Percentiles rank a stretch among this genome's conserved stretches.
Conservation (phyloP, 2,113 vertebrate genomes). For the Ptychochromis oligacanthus region DNA sequence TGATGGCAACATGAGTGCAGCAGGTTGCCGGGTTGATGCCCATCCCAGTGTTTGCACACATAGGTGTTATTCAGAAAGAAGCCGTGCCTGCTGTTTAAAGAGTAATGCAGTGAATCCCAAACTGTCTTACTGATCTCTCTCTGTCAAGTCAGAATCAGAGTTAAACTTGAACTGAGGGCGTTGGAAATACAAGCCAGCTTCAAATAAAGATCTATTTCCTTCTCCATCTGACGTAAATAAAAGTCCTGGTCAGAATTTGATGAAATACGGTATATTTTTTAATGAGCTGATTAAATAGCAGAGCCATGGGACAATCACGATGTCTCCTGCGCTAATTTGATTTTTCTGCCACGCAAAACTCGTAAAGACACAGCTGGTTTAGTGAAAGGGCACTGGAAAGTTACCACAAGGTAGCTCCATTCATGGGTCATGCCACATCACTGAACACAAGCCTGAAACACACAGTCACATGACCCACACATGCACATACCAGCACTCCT, state of each 20-base stretch:
- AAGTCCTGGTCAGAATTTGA: neutral
- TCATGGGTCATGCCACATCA: slow-evolving; percentile 19
- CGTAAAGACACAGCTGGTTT: neutral
- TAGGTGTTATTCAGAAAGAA: too few species aligned
- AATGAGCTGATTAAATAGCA: slow-evolving; percentile 6
- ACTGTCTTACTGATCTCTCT: neutral
- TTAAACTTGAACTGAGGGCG: neutral
- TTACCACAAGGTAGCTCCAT: slow-evolving; percentile 34
- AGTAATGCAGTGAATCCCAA: neutral
- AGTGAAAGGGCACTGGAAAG: slow-evolving; percentile 29
- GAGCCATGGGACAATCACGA: neutral
- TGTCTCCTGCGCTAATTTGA: neutral
- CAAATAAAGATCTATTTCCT: neutral
- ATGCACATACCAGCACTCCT: slow-evolving; percentile 9
- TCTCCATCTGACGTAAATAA: neutral
- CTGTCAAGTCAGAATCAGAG: neutral
- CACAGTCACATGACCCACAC: slow-evolving; percentile 18
- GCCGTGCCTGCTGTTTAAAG: neutral
- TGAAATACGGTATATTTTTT: neutral
- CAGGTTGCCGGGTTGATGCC: too few species aligned
- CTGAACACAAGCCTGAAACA: slow-evolving; percentile 22
- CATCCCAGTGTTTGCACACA: too few species aligned
- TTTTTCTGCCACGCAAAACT: neutral
- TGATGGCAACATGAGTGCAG: too few species aligned
- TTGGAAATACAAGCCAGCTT: neutral